Conservation (phyloP, 2,888 invertebrate species). For the Amphipyra berbera region DNA sequence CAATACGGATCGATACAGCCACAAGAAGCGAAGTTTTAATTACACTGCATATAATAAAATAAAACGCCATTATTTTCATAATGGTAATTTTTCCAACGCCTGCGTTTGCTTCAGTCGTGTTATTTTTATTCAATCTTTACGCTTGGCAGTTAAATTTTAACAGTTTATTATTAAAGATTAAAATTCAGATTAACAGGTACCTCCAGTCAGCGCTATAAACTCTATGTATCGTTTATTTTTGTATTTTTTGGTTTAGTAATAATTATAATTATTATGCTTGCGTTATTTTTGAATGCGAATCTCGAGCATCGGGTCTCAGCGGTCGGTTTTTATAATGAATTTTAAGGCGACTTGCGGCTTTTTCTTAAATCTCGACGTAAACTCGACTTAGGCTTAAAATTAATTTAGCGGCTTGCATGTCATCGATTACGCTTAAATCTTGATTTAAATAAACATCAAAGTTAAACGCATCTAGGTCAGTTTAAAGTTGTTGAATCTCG, state of each 20-base stretch:
- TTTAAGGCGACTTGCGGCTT: too few relatives aligned
- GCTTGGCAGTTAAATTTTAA: conserved; percentile 47
- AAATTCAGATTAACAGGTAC: conserved; percentile 53
- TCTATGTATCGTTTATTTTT: conserved; percentile 34
- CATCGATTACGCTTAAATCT: too few relatives aligned
- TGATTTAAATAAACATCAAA: too few relatives aligned
- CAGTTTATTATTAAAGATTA: conserved; percentile 55
- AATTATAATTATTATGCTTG: conserved; percentile 32
- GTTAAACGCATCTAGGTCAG: too few relatives aligned
- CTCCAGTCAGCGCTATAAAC: conserved; percentile 44
- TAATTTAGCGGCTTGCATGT: too few relatives aligned
- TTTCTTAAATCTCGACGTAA: too few relatives aligned
- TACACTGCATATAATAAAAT: conserved; percentile 25
- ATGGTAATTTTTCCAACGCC: conserved; percentile 31
- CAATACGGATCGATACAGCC: neutral
- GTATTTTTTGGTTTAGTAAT: conserved; percentile 38
- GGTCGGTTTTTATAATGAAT: conserved; percentile 18
- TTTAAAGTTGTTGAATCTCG: too few relatives aligned
- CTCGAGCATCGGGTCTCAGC: conserved; percentile 29
- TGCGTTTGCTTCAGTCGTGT: conserved; percentile 19
- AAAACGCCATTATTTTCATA: conserved; percentile 27
- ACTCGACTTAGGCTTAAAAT: too few relatives aligned
- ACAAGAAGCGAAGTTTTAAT: conserved; percentile 28
- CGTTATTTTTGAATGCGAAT: conserved; percentile 40
- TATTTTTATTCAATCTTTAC: conserved; percentile 39